Percentiles rank a stretch among this genome's conserved stretches.
These are phyloP conservation scores for Gymnodraco acuticeps DNA, from an alignment of 2,797 vertebrate genomes.

Conservation along the genomic window DNA sequence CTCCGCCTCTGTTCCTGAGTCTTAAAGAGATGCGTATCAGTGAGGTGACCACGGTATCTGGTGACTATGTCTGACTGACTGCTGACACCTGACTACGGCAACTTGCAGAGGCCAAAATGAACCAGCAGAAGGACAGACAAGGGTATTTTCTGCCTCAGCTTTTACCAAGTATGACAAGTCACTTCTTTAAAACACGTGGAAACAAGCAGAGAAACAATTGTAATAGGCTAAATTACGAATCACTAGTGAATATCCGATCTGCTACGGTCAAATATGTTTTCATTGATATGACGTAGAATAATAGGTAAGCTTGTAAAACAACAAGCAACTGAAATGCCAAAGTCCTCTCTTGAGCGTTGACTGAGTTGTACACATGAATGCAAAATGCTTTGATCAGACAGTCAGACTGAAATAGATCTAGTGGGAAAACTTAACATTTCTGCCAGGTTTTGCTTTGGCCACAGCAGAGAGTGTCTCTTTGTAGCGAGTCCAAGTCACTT, in stretches of 20 bases:
- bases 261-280: neutral
- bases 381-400: conserved; percentile 15
- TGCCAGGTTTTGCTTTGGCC: conserved; percentile 29
- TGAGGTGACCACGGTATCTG: conserved; percentile 48
- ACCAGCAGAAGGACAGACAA: conserved; percentile 91
- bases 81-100: conserved; percentile 81
- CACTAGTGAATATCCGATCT: neutral
- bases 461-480: conserved; percentile 25
- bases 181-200: neutral
- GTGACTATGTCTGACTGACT: conserved; percentile 81
- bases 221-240: neutral
- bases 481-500: conserved; percentile 38
- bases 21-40: conserved; percentile 32
- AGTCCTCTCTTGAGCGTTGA: neutral
- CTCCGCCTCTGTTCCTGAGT: neutral
- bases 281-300: neutral
- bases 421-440: conserved; percentile 14
- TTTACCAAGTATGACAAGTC: conserved; percentile 9
- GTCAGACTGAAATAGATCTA: conserved; percentile 7
- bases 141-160: conserved; percentile 75
- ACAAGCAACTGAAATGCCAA: neutral
- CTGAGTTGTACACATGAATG: neutral
- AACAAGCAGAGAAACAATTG: neutral
- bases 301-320: neutral
- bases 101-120: conserved; percentile 72